Base-by-base conservation (phyloP, 1,140 invertebrate species). In the Drosophila elegans region DNA sequence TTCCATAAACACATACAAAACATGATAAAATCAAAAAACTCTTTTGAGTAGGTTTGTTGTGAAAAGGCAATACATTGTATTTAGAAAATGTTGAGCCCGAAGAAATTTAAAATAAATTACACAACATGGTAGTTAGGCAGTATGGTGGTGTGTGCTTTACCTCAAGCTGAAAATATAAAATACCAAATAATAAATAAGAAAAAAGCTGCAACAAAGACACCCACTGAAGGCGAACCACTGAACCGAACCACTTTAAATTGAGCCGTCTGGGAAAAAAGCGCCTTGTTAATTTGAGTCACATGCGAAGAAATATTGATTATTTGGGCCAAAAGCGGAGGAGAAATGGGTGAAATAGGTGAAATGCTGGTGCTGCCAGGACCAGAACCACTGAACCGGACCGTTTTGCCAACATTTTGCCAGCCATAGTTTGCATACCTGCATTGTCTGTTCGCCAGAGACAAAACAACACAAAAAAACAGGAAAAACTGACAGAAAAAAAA, bases 301-400 rank as follows among this genome's bases (percentile, higher is more conserved):
- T 72, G 66, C 68, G 52, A 71, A 72, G 68, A 72, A 72, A 71
- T 72, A 72, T 72, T 71, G 68, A 73, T 73, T 73, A 73, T 73
- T 72, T 21, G 55, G 11, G 46, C 46, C n/a, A 56, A 21, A 21
- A 54, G 49, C 49, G 49, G 32, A 11, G 29, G 49, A 4, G 32
- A 16, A 67, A 13, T 34, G 49, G 42, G 25, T 63, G 36, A 44
- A 39, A 29, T 41, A 34, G 39, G 25, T 34, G 66, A 11, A 11
- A 13, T 1, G 16, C 16, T 21, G 16, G 16, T 21, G 13, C n/a
- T 48, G 55, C 21, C 21, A 4, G 29, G 25, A 21, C 16, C 16
- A 21, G 1, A 38, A 32, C 53, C 64, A 71, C 42, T 67, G 67
- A 57, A 71, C 66, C 68, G 68, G 49, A 71, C 51, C 66, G 52